Conservation (phyloP, 2,888 invertebrate species). For the Eupithecia subfuscata region DNA sequence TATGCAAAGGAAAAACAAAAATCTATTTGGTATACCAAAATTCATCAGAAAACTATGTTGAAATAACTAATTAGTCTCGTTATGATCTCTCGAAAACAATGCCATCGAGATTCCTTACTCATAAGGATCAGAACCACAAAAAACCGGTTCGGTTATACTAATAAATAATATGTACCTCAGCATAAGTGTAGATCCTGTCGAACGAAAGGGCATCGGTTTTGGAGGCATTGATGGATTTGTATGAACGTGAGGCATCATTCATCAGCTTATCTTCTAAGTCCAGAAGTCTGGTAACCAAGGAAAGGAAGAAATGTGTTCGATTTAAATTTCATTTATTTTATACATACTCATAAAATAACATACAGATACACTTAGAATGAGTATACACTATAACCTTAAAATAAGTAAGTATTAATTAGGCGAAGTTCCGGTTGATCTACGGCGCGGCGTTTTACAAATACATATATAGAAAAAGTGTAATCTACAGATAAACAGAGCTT, state of each 20-base stretch:
- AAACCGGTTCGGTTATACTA: background rate
- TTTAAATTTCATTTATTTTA: too few species aligned
- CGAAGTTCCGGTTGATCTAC: too few species aligned
- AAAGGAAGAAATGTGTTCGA: background rate
- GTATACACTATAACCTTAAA: too few species aligned
- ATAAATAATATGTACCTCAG: conserved; percentile 48
- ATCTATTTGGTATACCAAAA: background rate
- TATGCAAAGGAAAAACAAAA: background rate
- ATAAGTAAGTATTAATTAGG: too few species aligned
- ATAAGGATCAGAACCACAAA: background rate
- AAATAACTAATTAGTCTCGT: background rate
- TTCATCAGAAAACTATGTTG: background rate
- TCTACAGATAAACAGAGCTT: too few species aligned
- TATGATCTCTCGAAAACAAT: background rate
- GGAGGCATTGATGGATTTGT: conserved; percentile 44
- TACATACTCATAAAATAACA: too few species aligned
- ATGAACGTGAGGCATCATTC: conserved; percentile 40
- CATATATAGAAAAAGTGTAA: too few species aligned
- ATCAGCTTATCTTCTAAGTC: conserved; percentile 60
- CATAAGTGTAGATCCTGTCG: conserved; percentile 55
- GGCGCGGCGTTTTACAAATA: too few species aligned
- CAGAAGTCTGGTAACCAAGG: conserved; percentile 52
- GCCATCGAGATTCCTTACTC: background rate
- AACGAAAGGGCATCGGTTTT: conserved; percentile 49
- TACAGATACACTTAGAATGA: too few species aligned